Base-by-base conservation (phyloP, 2,113 vertebrate genomes). In the Lasiurus cinereus region DNA sequence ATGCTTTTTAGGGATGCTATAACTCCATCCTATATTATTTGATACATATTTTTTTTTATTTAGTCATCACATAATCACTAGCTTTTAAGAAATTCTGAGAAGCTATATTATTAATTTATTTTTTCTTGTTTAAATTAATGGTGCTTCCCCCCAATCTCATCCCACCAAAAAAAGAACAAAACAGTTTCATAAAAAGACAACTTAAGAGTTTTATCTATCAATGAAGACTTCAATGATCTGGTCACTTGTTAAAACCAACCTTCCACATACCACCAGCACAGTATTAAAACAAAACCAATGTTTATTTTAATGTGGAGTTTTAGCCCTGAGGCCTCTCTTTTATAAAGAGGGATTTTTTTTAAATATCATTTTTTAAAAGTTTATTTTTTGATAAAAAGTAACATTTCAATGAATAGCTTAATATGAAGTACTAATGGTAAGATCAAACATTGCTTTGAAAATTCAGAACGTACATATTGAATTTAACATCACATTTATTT, bases 381-480 rank as follows among this genome's bases (percentile, higher is more conserved):
- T 97, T 97, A 94, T 97, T 97, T 97, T 97, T 98, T 98, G 39
- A 91, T 96, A 96, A 97, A 98, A 96, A n/a, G 89, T 69, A 97
- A 88, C 95, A 97, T 93, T 94, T 97, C 78, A 92, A 96, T 91
- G 92, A 97, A 97, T 82, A 96, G 87, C 93, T 97, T 96, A 96
- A 96, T 96, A 97, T 78, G 96, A 94, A 97, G 24, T 94, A 39
- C 39, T 39, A 77, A 85, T 82, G 21, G 6, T 88, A 95, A 76
- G 39, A 89, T 90, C 29, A 95, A 97, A 91, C 83, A 93, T 78
- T 91, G 89, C 19, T 97, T 96, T 95, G 85, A 97, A 95, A 97
- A 87, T 96, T 95, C 78, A 64, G 91, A 31, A 77, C 79, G 98
- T 98, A 97, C 93, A 98, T 94, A 64, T 70, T 96, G 90, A 96